Conservation (phyloP, 2,888 invertebrate genomes). For the Slavum lentiscoides region DNA sequence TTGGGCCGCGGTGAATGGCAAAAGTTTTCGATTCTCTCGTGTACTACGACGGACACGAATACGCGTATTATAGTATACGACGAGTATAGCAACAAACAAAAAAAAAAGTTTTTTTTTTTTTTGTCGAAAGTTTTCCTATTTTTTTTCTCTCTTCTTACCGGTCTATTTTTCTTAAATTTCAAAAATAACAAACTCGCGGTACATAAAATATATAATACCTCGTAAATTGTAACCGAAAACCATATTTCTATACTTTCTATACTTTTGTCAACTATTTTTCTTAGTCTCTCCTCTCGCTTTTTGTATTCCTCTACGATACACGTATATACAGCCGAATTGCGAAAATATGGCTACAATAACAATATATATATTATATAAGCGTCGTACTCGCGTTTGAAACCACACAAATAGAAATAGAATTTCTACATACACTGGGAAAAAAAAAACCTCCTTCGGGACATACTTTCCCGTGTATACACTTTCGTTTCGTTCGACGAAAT, state of each 20-base stretch:
- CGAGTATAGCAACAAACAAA: neutral
- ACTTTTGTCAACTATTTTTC: too few relatives aligned
- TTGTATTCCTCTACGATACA: neutral
- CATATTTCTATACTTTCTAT: too few relatives aligned
- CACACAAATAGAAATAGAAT: neutral
- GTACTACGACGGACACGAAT: neutral
- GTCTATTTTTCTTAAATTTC: constrained; percentile 21
- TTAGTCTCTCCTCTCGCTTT: too few relatives aligned
- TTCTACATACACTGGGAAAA: neutral
- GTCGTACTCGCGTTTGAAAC: neutral
- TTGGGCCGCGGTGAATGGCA: neutral
- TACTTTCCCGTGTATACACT: neutral
- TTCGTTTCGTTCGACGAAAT: too few relatives aligned
- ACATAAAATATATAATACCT: neutral
- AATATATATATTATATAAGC: neutral
- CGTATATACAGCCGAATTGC: neutral
- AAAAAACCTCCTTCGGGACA: neutral
- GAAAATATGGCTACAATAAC: neutral
- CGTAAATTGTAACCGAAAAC: too few relatives aligned
- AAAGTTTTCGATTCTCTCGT: constrained; percentile 22
- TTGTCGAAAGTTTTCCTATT: neutral
- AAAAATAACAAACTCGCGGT: constrained; percentile 4
- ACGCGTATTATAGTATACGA: too few relatives aligned
- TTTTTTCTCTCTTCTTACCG: neutral
- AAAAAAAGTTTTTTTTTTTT: constrained; percentile 4